A percentile compares a stretch with the other conserved stretches of the same genome.
phyloP scores from a whole-genome alignment of 2,797 vertebrate genomes.

The Ptychadena robeensis region DNA sequence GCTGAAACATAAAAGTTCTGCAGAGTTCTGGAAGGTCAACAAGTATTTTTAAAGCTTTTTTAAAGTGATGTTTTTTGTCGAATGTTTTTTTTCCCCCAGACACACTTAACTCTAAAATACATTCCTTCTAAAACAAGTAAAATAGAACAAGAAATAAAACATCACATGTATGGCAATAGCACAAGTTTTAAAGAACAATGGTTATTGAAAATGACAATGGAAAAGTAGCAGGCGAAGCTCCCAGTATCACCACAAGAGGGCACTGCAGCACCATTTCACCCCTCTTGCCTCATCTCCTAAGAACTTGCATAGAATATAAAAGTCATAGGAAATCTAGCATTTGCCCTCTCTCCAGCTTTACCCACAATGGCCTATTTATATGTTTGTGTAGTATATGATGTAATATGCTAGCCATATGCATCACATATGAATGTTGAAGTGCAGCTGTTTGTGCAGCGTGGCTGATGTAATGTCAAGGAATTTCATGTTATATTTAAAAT shows the following conservation, averaged over 20 bases:
- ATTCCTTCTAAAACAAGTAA: too few relatives aligned
- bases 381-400: slow-evolving; percentile 75
- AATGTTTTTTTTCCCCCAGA: too few relatives aligned
- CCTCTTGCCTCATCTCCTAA: background rate
- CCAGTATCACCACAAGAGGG: slow-evolving; percentile 75
- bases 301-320: slow-evolving; percentile 55
- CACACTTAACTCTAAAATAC: too few relatives aligned
- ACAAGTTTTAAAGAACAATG: background rate
- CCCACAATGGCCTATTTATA: slow-evolving; percentile 73
- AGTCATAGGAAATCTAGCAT: slow-evolving; percentile 63
- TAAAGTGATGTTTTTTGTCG: too few relatives aligned
- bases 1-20: too few relatives aligned
- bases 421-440: slow-evolving; percentile 71
- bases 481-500: slow-evolving; percentile 82
- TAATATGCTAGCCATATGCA: slow-evolving; percentile 75
- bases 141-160: background rate
- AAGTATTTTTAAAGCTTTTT: too few relatives aligned
- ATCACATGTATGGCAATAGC: background rate
- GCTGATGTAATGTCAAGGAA: slow-evolving; percentile 83
- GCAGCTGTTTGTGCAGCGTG: slow-evolving; percentile 77
- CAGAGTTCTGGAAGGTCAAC: too few relatives aligned
- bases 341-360: slow-evolving; percentile 67
- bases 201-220: background rate
- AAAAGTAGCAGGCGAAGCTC: background rate
- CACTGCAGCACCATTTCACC: slow-evolving; percentile 69